phyloP scores from a whole-genome alignment of 2,888 invertebrate species.

The Calameuta pallipes region DNA sequence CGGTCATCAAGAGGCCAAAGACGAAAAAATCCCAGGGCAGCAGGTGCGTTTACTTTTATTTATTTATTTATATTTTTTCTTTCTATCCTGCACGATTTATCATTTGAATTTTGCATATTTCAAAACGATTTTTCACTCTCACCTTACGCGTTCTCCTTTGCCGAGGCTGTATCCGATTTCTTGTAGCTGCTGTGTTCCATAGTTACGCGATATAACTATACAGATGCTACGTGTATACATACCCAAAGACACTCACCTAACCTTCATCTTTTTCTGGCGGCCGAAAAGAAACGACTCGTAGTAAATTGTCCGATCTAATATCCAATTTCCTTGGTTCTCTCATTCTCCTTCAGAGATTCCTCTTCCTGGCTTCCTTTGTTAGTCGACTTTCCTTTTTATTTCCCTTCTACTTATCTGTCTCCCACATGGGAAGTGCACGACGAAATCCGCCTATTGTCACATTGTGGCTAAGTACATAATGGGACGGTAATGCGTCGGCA shows the following conservation, averaged over 20 bases:
- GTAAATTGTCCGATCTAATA: too few relatives aligned
- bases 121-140: not conserved
- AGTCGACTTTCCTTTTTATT: not conserved
- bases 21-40: conserved; percentile 90
- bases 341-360: not conserved
- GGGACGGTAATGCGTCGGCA: conserved; percentile 14
- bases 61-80: not conserved
- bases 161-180: not conserved
- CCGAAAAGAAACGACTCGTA: too few relatives aligned
- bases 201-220: too few relatives aligned
- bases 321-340: not conserved
- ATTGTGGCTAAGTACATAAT: conserved; percentile 32
- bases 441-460: conserved; percentile 25
- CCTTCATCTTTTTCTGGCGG: too few relatives aligned
- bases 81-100: not conserved
- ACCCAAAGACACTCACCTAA: too few relatives aligned
- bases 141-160: not conserved
- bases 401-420: not conserved
- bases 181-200: too few relatives aligned
- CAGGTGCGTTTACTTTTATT: conserved; percentile 72
- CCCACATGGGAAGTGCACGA: not conserved
- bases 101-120: not conserved
- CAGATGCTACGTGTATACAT: too few relatives aligned
- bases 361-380: not conserved
- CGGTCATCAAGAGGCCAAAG: conserved; percentile 80